These are phyloP conservation scores for Hyphantria cunea DNA, from an alignment of 1,140 invertebrate genomes.

Conservation along the genomic window DNA sequence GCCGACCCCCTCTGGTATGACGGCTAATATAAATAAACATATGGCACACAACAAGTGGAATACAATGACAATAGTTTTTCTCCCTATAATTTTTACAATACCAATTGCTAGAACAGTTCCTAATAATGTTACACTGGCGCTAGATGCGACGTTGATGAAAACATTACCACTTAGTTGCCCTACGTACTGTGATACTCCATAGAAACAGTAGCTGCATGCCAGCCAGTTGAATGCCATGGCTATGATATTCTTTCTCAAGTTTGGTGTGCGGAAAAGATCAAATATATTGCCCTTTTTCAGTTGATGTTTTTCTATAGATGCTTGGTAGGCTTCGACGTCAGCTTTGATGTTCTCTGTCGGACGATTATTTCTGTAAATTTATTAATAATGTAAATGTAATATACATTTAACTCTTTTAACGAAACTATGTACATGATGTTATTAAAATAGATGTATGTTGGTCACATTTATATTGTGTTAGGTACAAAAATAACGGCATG, in stretches of 20 bases:
- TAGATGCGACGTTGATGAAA: constrained; percentile 87
- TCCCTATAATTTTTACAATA: constrained; percentile 83
- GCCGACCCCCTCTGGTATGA: constrained; percentile 72
- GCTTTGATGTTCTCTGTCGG: constrained; percentile 80
- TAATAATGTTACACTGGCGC: constrained; percentile 83
- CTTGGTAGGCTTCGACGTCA: constrained; percentile 75
- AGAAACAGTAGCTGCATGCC: constrained; percentile 88
- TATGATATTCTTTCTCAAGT: constrained; percentile 88
- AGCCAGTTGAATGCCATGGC: constrained; percentile 87
- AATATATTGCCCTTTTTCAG: constrained; percentile 83
- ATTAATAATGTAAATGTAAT: constrained; percentile 12
- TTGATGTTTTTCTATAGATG: constrained; percentile 48
- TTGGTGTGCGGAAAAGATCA: constrained; percentile 89
- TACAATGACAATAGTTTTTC: constrained; percentile 82
- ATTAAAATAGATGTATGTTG: too few relatives aligned
- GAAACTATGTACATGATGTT: too few relatives aligned
- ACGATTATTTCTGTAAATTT: constrained; percentile 79
- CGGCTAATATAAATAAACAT: constrained; percentile 82
- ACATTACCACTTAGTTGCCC: constrained; percentile 87
- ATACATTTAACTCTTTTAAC: too few relatives aligned
- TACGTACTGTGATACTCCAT: constrained; percentile 89
- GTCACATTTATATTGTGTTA: too few relatives aligned
- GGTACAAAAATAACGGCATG: too few relatives aligned
- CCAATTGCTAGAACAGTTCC: constrained; percentile 85
- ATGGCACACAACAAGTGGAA: constrained; percentile 82